These are phyloP conservation scores for Lagocephalus sceleratus DNA, from an alignment of 2,797 vertebrate genomes.

Conservation along the genomic window DNA sequence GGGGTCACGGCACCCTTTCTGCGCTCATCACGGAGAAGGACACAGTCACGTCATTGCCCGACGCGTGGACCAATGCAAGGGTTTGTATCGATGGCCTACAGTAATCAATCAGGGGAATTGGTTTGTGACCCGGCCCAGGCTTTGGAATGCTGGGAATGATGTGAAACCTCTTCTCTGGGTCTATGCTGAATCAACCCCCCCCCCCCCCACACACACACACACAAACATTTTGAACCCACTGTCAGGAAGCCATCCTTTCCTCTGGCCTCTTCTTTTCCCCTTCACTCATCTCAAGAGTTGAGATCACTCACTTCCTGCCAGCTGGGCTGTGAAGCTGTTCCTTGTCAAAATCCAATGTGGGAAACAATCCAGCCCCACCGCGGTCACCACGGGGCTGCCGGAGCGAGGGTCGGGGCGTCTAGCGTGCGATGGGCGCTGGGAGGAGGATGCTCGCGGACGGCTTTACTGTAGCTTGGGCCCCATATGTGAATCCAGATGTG, in stretches of 20 bases:
- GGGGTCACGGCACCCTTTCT: not conserved
- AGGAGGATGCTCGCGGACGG: conserved; percentile 9
- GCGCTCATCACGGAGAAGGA: not conserved
- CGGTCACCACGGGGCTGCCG: not conserved
- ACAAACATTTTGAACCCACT: too few relatives aligned
- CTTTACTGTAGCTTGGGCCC: conserved; percentile 18
- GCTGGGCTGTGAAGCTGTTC: conserved; percentile 21
- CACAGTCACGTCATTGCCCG: not conserved
- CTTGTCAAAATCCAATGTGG: conserved; percentile 24
- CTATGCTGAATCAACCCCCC: too few relatives aligned
- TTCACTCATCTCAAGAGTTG: conserved; percentile 12
- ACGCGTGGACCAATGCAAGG: not conserved
- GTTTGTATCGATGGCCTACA: not conserved
- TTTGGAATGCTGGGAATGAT: too few relatives aligned
- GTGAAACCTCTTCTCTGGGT: too few relatives aligned
- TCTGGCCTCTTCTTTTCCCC: conserved; percentile 17
- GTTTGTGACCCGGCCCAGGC: too few relatives aligned
- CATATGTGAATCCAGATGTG: conserved; percentile 49
- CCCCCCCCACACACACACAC: too few relatives aligned
- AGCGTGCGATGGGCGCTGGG: conserved; percentile 16
- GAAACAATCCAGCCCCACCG: conserved; percentile 19
- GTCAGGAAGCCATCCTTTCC: conserved; percentile 6
- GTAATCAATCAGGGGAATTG: not conserved
- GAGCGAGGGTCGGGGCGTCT: conserved; percentile 22
- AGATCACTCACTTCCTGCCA: conserved; percentile 22